A percentile compares a stretch with the other conserved stretches of the same genome.
phyloP scores from a whole-genome alignment of 2,888 invertebrate species.

The Palloptera scutellata region DNA sequence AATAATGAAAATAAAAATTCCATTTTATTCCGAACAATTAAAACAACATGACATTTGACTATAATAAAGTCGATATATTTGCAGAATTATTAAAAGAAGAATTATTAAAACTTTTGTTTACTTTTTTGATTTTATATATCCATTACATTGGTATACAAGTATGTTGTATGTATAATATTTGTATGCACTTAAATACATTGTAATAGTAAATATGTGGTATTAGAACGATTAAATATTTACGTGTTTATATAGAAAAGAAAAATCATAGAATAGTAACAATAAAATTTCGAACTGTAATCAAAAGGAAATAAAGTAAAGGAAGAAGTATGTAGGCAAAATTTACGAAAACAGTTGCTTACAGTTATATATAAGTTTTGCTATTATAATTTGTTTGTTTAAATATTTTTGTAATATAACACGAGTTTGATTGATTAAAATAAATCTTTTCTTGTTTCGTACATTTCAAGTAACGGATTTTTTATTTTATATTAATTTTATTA shows the following conservation, averaged over 20 bases:
- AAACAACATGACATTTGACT: slow-evolving; percentile 16
- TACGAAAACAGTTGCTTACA: slow-evolving; percentile 15
- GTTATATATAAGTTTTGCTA: not conserved
- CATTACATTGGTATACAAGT: slow-evolving; percentile 15
- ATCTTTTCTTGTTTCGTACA: slow-evolving; percentile 9
- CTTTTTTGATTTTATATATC: slow-evolving; percentile 4
- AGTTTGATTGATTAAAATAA: slow-evolving; percentile 8
- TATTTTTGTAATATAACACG: slow-evolving; percentile 43
- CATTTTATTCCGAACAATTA: slow-evolving; percentile 1
- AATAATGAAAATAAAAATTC: not conserved
- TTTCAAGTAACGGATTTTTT: slow-evolving; percentile 30
- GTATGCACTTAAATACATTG: slow-evolving; percentile 18
- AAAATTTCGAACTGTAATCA: slow-evolving; percentile 6
- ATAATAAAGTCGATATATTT: slow-evolving; percentile 16
- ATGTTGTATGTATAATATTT: slow-evolving; percentile 13
- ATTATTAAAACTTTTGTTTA: too few relatives aligned
- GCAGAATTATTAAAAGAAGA: slow-evolving; percentile 2
- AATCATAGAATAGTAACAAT: slow-evolving; percentile 14
- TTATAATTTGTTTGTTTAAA: slow-evolving; percentile 17
- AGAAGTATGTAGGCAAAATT: slow-evolving; percentile 6
- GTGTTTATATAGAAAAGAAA: slow-evolving; percentile 13
- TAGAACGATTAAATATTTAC: slow-evolving; percentile 10
- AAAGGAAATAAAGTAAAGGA: slow-evolving; percentile 16
- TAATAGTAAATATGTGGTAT: not conserved
- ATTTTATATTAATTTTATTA: slow-evolving; percentile 7